phyloP scores from a whole-genome alignment of 2,888 invertebrate genomes.

The Apeira syringaria region DNA sequence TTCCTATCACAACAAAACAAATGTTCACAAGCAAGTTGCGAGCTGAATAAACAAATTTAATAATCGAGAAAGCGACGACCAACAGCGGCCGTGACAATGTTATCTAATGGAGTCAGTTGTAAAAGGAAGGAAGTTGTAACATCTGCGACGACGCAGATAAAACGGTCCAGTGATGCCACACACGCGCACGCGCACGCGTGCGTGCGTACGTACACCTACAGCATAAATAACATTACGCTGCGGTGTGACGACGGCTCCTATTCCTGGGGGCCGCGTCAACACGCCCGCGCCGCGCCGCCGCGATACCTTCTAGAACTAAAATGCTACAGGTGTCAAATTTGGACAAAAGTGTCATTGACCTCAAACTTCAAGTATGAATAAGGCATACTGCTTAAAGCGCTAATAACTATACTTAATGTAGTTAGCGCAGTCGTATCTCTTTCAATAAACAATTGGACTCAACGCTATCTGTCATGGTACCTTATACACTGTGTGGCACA shows the following conservation, averaged over 20 bases:
- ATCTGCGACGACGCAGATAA: not conserved
- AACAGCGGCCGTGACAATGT: conserved; percentile 11
- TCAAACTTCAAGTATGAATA: no score
- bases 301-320: not conserved
- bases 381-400: no score
- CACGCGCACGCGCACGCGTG: not conserved
- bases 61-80: not conserved
- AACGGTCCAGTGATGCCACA: conserved; percentile 10
- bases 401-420: no score
- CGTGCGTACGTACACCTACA: not conserved
- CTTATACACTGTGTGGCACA: no score
- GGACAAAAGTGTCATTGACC: not conserved
- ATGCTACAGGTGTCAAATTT: not conserved
- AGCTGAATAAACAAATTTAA: no score
- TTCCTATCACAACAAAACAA: no score
- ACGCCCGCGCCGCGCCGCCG: not conserved
- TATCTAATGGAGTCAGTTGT: conserved; percentile 14
- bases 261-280: not conserved
- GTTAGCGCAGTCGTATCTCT: no score
- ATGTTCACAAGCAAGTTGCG: no score
- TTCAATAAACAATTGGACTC: no score
- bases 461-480: no score
- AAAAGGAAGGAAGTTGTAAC: conserved; percentile 14
- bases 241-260: conserved; percentile 1
- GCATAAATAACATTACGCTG: not conserved